Evolutionary conservation across 2,888 invertebrate genomes (phyloP).

Genomic region (Drosophila subsilvestris): DNA sequence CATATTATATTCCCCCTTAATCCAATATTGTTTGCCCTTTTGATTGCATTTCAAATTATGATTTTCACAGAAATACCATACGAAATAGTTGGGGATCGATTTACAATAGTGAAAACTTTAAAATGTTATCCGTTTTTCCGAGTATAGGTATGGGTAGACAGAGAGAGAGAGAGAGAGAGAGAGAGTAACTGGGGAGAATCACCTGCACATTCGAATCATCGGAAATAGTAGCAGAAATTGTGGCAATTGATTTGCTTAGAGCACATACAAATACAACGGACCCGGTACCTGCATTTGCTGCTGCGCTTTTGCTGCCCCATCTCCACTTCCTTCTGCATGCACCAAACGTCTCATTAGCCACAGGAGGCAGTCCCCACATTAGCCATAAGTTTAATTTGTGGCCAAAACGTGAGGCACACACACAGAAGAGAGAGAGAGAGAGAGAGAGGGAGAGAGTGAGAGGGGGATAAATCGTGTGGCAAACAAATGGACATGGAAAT

Average conservation of each 20-base stretch:
- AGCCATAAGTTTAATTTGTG: conserved; percentile 38
- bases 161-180: neutral
- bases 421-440: conserved; percentile 4
- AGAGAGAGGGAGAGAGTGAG: neutral
- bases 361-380: neutral
- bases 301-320: conserved; percentile 4
- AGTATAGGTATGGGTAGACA: too few species aligned
- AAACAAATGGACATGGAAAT: conserved; percentile 29
- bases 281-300: conserved; percentile 9
- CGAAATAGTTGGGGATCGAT: too few species aligned
- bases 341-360: conserved; percentile 2
- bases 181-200: neutral
- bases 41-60: too few species aligned
- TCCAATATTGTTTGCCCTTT: too few species aligned
- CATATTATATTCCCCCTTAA: too few species aligned
- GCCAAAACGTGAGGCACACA: conserved; percentile 23
- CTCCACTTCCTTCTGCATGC: neutral
- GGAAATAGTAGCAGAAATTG: conserved; percentile 27
- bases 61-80: neutral
- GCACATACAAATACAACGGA: conserved; percentile 20
- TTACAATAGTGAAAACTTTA: too few species aligned
- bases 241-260: conserved; percentile 26
- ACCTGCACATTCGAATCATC: conserved; percentile 11
- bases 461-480: conserved; percentile 1
- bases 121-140: too few species aligned